These are phyloP conservation scores for Proctacanthus coquilletti DNA, from an alignment of 1,140 invertebrate genomes.

Conservation along the genomic window DNA sequence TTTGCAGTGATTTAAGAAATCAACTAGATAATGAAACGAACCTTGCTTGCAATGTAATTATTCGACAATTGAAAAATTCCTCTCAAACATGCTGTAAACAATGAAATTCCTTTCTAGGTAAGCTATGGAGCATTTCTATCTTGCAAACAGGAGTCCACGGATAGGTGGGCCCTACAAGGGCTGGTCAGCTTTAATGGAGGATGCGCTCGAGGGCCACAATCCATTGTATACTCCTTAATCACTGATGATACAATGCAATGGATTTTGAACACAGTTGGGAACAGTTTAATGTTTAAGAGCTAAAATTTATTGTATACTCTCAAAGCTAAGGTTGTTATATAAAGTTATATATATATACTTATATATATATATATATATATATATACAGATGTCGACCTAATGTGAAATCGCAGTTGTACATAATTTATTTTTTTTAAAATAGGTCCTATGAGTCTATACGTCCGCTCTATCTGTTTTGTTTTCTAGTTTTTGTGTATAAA, in stretches of 20 bases:
- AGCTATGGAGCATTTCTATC: background rate
- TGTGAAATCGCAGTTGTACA: no score
- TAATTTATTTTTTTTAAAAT: no score
- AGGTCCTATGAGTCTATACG: no score
- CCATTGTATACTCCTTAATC: background rate
- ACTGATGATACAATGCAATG: conserved; percentile 7
- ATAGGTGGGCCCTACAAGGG: conserved; percentile 1
- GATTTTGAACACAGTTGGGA: conserved; percentile 15
- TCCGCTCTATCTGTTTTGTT: no score
- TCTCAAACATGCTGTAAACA: background rate
- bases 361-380: no score
- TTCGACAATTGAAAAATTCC: no score
- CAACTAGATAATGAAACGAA: background rate
- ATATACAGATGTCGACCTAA: no score
- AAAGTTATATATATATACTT: no score
- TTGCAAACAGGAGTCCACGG: background rate
- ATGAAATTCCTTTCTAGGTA: conserved; percentile 1
- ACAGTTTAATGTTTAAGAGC: conserved; percentile 7
- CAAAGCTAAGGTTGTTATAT: no score
- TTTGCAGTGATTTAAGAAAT: background rate
- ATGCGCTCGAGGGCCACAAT: background rate
- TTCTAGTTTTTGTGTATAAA: no score
- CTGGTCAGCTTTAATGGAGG: background rate
- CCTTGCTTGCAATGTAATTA: background rate
- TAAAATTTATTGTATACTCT: no score